Evolutionary conservation across 2,113 vertebrate species (phyloP).

Genomic region (Aphelocoma coerulescens): DNA sequence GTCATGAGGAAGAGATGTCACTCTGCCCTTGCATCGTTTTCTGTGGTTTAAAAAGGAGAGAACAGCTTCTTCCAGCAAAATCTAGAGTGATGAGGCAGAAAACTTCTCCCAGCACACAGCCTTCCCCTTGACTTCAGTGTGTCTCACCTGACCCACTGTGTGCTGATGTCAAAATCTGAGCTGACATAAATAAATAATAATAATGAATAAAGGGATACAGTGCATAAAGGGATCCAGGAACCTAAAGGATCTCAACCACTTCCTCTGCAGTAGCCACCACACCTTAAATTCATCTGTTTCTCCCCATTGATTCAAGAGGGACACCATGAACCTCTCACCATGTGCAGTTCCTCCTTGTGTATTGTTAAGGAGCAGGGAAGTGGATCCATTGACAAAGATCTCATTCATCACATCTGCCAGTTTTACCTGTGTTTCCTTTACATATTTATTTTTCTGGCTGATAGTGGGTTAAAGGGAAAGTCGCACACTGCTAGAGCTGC

Average conservation of each 20-base stretch:
- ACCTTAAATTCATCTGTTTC: neutral
- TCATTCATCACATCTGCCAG: neutral
- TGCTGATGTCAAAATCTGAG: neutral
- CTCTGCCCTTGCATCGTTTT: fast-evolving
- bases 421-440: neutral
- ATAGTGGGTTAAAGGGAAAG: neutral
- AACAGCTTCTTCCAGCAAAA: neutral
- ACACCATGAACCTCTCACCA: neutral
- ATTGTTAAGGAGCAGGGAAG: neutral
- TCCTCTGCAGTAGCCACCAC: neutral
- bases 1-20: neutral
- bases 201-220: neutral
- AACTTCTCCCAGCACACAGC: neutral
- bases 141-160: neutral
- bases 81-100: neutral
- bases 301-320: neutral
- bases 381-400: neutral
- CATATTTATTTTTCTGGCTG: neutral
- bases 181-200: neutral
- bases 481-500: neutral
- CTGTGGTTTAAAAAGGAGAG: neutral
- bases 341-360: fast-evolving
- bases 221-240: neutral
- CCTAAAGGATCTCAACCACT: neutral
- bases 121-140: neutral